Conservation (phyloP, 2,888 invertebrate species). For the Psylliodes chrysocephalus region DNA sequence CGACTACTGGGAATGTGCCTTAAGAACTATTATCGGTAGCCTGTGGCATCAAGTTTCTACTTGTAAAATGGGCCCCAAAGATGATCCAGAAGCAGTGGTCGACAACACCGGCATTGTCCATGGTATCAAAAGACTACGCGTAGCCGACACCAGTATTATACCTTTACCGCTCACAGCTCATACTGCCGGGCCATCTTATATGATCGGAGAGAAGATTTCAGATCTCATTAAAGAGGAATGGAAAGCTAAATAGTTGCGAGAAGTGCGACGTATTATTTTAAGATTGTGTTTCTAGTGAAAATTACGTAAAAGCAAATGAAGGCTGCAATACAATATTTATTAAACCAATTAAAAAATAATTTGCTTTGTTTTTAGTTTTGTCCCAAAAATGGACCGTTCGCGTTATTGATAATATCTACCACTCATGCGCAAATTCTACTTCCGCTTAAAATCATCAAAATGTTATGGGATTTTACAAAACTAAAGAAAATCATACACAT, state of each 20-base stretch:
- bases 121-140: constrained; percentile 66
- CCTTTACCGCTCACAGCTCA: constrained; percentile 67
- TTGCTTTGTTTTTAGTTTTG: too few relatives aligned
- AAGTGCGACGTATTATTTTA: neutral
- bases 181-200: constrained; percentile 66
- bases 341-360: too few relatives aligned
- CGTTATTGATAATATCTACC: too few relatives aligned
- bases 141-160: constrained; percentile 69
- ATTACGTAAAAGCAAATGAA: neutral
- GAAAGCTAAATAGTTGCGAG: constrained; percentile 41
- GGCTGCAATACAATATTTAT: too few relatives aligned
- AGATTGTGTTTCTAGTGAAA: neutral
- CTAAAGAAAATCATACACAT: too few relatives aligned
- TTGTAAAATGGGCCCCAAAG: constrained; percentile 68
- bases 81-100: constrained; percentile 68
- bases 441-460: too few relatives aligned
- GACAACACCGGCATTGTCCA: constrained; percentile 67
- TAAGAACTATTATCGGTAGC: constrained; percentile 64
- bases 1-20: constrained; percentile 67
- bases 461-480: too few relatives aligned
- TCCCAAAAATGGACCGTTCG: too few relatives aligned
- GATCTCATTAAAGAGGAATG: constrained; percentile 66
- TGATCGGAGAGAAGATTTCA: constrained; percentile 70
- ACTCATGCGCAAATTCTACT: too few relatives aligned
- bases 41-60: constrained; percentile 69